A percentile compares a stretch with the other conserved stretches of the same genome.
Evolutionary conservation across 2,888 invertebrate genomes (phyloP).

Genomic region (Watsonalla cultraria): DNA sequence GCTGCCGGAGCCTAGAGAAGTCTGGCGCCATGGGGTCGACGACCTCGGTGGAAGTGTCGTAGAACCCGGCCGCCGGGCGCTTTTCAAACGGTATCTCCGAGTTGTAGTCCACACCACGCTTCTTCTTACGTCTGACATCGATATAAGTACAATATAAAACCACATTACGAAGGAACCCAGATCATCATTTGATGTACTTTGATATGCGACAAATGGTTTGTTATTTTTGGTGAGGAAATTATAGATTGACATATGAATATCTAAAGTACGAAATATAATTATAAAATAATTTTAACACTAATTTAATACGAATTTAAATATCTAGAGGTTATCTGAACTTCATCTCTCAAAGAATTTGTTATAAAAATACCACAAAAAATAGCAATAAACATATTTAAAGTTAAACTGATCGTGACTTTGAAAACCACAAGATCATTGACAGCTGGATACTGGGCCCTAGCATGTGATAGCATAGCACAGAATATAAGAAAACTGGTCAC

Average conservation of each 20-base stretch:
- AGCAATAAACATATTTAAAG: too few species aligned
- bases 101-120: constrained; percentile 97
- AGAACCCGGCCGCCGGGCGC: constrained; percentile 94
- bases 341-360: too few species aligned
- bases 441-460: too few species aligned
- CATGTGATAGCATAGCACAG: not conserved
- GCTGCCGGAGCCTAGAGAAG: constrained; percentile 92
- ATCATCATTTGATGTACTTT: not conserved
- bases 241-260: too few species aligned
- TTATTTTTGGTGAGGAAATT: too few species aligned
- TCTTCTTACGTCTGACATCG: constrained; percentile 79
- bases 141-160: not conserved
- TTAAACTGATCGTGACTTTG: too few species aligned
- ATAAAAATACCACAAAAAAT: too few species aligned
- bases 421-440: too few species aligned
- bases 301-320: too few species aligned
- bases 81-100: constrained; percentile 99
- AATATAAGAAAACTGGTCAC: constrained; percentile 25
- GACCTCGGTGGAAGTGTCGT: constrained; percentile 94
- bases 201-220: too few species aligned
- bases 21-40: constrained; percentile 94
- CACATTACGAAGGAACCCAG: not conserved
- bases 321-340: not conserved
- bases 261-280: too few species aligned
- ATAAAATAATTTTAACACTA: too few species aligned